phyloP scores from a whole-genome alignment of 2,888 invertebrate species.

The Dasysyrphus albostriatus region DNA sequence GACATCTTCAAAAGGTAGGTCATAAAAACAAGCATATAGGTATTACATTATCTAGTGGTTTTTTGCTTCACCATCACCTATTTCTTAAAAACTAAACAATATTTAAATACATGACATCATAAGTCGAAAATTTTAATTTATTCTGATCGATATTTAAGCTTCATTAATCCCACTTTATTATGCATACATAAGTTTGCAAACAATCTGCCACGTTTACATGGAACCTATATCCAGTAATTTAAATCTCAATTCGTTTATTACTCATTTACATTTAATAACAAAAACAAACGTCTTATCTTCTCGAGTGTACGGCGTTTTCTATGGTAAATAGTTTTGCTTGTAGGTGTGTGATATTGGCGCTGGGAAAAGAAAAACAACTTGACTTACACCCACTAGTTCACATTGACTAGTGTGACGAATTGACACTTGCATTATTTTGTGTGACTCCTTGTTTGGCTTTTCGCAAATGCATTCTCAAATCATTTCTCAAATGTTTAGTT shows the following conservation, averaged over 20 bases:
- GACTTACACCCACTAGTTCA: not conserved
- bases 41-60: no score
- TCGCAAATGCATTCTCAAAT: no score
- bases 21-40: not conserved
- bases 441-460: no score
- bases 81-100: not conserved
- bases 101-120: not conserved
- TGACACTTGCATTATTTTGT: not conserved
- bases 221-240: not conserved
- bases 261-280: not conserved
- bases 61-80: not conserved
- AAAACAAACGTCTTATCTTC: not conserved
- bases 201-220: not conserved
- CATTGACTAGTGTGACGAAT: not conserved
- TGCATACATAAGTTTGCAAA: not conserved
- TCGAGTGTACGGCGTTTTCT: not conserved
- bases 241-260: not conserved
- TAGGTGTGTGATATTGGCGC: not conserved
- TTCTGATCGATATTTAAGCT: not conserved
- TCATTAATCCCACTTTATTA: not conserved
- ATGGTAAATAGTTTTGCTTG: not conserved
- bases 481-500: no score
- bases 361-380: not conserved
- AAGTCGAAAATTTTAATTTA: not conserved
- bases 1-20: conserved; percentile 62